phyloP scores from a whole-genome alignment of 2,113 vertebrate genomes.

The Thunnus thynnus region DNA sequence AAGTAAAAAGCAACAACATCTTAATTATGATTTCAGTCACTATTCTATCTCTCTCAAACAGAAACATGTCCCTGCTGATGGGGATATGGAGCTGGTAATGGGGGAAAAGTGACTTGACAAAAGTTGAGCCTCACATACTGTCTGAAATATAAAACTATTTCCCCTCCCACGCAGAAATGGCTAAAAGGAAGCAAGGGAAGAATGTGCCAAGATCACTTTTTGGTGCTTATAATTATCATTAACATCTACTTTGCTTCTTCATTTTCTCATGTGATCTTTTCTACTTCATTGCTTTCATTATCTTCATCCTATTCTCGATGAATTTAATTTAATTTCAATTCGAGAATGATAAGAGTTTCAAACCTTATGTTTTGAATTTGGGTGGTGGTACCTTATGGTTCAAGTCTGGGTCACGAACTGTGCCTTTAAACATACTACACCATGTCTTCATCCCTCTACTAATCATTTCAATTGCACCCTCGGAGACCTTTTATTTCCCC shows the following conservation, averaged over 20 bases:
- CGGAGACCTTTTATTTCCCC: constrained; percentile 23
- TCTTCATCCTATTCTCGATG: not conserved
- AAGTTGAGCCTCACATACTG: constrained; percentile 2
- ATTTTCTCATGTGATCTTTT: not conserved
- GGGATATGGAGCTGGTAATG: not conserved
- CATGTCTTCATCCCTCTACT: constrained; percentile 8
- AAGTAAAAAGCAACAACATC: constrained; percentile 25
- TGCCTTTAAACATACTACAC: no score
- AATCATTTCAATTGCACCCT: constrained; percentile 32
- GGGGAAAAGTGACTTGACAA: no score
- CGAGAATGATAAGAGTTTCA: not conserved
- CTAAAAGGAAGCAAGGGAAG: constrained; percentile 7
- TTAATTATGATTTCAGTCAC: constrained; percentile 15
- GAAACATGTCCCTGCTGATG: not conserved
- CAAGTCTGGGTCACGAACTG: not conserved
- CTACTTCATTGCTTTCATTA: not conserved
- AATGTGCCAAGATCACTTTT: constrained; percentile 20
- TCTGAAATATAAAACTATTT: constrained; percentile 52
- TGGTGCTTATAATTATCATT: not conserved
- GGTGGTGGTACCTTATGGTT: not conserved
- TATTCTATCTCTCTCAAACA: constrained; percentile 11
- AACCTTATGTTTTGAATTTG: not conserved
- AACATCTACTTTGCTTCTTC: not conserved
- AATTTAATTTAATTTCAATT: no score
- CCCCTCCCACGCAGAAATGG: constrained; percentile 6